A percentile compares a stretch with the other conserved stretches of the same genome.
Conservation (phyloP, 2,888 invertebrate genomes). For the Drosophila maculinotata region DNA sequence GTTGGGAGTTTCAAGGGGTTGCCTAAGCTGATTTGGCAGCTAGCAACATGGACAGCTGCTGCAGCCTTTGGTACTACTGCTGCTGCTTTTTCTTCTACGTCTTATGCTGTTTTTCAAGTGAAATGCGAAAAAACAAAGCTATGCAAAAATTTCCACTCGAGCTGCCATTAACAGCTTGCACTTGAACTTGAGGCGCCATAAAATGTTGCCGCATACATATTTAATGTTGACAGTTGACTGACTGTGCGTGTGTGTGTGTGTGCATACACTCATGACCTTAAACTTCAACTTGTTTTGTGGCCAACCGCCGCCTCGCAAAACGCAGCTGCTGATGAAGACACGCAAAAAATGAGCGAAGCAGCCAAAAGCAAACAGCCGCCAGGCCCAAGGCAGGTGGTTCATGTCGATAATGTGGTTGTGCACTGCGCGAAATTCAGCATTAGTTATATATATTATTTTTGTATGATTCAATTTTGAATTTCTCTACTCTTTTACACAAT, state of each 20-base stretch:
- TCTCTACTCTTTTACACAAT: no score
- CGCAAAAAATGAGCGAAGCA: conserved; percentile 47
- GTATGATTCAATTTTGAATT: no score
- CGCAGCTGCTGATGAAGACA: conserved; percentile 64
- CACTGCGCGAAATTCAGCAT: conserved; percentile 41
- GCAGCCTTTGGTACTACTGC: conserved; percentile 22
- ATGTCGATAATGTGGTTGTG: conserved; percentile 22
- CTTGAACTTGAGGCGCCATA: conserved; percentile 64
- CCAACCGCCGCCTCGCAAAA: conserved; percentile 41
- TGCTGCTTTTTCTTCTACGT: not conserved
- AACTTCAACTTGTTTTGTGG: conserved; percentile 72
- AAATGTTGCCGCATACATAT: conserved; percentile 60
- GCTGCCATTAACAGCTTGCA: conserved; percentile 56
- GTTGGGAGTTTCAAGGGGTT: not conserved
- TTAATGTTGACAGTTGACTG: conserved; percentile 68
- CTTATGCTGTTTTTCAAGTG: conserved; percentile 1
- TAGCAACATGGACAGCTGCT: conserved; percentile 45
- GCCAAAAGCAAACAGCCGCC: conserved; percentile 68
- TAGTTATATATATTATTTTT: not conserved
- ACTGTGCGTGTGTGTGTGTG: conserved; percentile 27
- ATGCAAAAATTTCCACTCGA: conserved; percentile 31
- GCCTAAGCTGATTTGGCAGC: conserved; percentile 57
- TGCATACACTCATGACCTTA: conserved; percentile 71
- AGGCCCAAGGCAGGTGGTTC: conserved; percentile 41
- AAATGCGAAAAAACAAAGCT: conserved; percentile 21